Evolutionary conservation across 2,797 vertebrate genomes (phyloP).

Genomic region (Rhyacichthys aspro): DNA sequence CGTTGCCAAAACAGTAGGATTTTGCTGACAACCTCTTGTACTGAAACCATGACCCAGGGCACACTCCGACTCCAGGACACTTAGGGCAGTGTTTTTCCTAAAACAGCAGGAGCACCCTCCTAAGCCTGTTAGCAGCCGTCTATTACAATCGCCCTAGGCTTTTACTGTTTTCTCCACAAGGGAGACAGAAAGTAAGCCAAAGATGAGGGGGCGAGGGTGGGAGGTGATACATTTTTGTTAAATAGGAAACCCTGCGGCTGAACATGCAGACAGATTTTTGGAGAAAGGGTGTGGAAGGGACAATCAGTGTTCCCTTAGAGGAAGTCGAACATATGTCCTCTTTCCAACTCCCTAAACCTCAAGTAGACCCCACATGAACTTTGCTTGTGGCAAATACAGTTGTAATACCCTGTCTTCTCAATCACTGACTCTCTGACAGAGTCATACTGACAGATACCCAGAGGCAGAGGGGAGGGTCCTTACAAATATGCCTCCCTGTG

Average conservation of each 20-base stretch:
- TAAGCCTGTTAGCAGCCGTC: conserved; percentile 44
- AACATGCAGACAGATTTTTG: conserved; percentile 37
- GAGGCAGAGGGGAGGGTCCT: conserved; percentile 37
- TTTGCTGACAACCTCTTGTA: too few species aligned
- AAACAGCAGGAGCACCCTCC: conserved; percentile 30
- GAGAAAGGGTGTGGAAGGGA: conserved; percentile 42
- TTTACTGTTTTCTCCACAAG: conserved; percentile 43
- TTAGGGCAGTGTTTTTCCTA: conserved; percentile 38
- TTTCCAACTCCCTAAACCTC: conserved; percentile 58
- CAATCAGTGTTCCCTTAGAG: conserved; percentile 51
- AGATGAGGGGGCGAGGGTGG: conserved; percentile 2
- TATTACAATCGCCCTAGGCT: conserved; percentile 38
- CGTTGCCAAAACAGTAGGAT: too few species aligned
- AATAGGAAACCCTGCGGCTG: conserved; percentile 46
- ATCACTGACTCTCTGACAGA: conserved; percentile 46
- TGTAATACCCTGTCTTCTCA: conserved; percentile 16
- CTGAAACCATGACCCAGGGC: too few species aligned
- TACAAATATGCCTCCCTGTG: conserved; percentile 43
- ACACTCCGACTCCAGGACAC: conserved; percentile 16
- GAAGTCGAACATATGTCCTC: conserved; percentile 64
- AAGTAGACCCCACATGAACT: conserved; percentile 70
- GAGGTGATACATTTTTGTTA: conserved; percentile 1
- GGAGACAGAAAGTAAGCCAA: conserved; percentile 24
- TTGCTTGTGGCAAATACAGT: conserved; percentile 51
- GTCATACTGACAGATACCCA: conserved; percentile 61